phyloP scores from a whole-genome alignment of 2,113 vertebrate genomes.

The Gallinago paraguaiae region DNA sequence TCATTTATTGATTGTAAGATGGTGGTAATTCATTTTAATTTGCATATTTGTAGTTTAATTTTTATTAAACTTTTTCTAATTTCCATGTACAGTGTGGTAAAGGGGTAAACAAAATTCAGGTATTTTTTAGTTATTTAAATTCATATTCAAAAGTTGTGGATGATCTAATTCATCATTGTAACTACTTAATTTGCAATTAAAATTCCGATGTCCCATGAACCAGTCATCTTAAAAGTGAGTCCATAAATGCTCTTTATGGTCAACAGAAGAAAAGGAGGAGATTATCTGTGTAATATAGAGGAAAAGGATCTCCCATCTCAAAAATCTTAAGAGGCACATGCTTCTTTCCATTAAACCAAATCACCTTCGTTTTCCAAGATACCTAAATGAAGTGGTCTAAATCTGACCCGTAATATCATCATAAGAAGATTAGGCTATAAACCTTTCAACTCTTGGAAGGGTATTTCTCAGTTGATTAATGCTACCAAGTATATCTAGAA shows the following conservation, averaged over 20 bases:
- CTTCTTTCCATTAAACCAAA: background rate
- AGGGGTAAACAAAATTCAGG: background rate
- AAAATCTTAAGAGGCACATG: background rate
- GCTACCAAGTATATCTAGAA: background rate
- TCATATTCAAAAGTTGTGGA: background rate
- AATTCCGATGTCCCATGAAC: background rate
- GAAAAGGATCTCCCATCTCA: background rate
- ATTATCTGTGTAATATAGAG: background rate
- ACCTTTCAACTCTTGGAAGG: background rate
- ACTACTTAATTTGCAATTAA: background rate
- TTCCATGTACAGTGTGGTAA: background rate
- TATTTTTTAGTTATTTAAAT: background rate
- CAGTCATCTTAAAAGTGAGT: background rate
- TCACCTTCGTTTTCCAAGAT: background rate
- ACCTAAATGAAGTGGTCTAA: constrained; percentile 17
- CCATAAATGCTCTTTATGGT: background rate
- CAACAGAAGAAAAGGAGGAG: background rate
- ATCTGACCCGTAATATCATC: background rate
- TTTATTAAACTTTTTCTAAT: background rate
- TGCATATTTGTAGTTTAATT: background rate
- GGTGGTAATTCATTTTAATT: background rate
- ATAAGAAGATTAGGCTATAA: constrained; percentile 24
- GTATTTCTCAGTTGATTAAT: constrained; percentile 29
- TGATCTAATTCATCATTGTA: background rate
- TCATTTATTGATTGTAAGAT: constrained; percentile 87